Conservation (phyloP, 2,888 invertebrate genomes). For the Chironomus tentans region DNA sequence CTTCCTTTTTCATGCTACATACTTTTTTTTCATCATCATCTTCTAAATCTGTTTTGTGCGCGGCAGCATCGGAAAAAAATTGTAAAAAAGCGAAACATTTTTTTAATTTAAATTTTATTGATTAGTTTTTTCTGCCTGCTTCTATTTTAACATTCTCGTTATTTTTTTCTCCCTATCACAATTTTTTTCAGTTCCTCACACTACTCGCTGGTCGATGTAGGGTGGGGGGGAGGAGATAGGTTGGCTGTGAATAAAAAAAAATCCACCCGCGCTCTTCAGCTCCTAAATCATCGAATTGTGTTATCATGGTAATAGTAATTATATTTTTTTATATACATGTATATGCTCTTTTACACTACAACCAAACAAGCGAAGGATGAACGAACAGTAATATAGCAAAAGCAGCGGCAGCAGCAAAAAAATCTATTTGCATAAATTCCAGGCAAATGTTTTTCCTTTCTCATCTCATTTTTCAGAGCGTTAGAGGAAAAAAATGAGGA, state of each 20-base stretch:
- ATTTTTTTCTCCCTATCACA: background rate
- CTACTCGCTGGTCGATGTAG: background rate
- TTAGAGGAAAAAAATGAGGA: background rate
- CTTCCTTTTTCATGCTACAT: background rate
- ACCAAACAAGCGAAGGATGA: background rate
- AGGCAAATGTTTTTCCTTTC: slow-evolving; percentile 9
- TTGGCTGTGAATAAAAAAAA: background rate
- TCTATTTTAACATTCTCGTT: slow-evolving; percentile 16
- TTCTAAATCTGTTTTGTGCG: background rate
- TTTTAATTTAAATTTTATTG: slow-evolving; percentile 26
- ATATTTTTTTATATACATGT: slow-evolving; percentile 19
- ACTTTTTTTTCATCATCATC: background rate
- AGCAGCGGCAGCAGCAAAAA: background rate
- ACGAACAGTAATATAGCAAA: background rate
- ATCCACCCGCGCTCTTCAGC: background rate
- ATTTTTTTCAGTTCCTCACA: background rate
- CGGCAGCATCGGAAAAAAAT: background rate
- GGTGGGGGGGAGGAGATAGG: too few species aligned
- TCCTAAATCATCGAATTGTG: slow-evolving; percentile 25
- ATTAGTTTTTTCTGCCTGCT: slow-evolving; percentile 21
- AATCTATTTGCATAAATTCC: slow-evolving; percentile 27
- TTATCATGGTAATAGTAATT: slow-evolving; percentile 27
- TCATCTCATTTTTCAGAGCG: slow-evolving; percentile 17
- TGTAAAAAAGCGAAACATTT: slow-evolving; percentile 3
- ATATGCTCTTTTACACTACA: slow-evolving; percentile 14